Evolutionary conservation across 1,140 invertebrate genomes (phyloP), one percentile per base, ranked within the genome.

Genomic region (Calycopis cecrops): DNA sequence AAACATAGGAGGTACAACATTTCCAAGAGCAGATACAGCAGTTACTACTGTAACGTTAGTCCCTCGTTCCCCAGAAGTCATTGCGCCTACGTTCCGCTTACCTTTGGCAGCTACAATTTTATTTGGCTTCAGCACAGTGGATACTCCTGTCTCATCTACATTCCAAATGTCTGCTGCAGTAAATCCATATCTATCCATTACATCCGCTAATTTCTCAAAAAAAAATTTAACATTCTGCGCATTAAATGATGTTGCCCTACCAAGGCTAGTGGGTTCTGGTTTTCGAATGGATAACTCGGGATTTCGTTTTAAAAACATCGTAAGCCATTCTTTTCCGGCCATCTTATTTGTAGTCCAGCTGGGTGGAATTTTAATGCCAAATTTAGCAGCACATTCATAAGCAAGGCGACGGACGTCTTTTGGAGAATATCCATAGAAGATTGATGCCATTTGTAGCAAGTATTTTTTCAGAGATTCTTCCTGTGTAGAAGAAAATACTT

Each of bases 171-270:
- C 53, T 35, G 69, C 60, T 16, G 71, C 59, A 11, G 62, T 59
- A 61, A 59, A 67, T 11, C 49, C 42, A 51, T 71, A 9, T 7
- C n/a, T n/a, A n/a, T n/a, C n/a, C n/a, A n/a, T n/a, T n/a, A n/a
- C 66, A 34, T 9, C 63, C 62, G 57, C 3, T n/a, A 85, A 52
- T 63, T 85, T 87, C n/a, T 70, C 58, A 48, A 62, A 69, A 18
- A 72, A 75, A 44, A 28, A 28, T 48, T 68, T 47, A 11, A 86
- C 81, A 54, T 88, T 89, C 4, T 17, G 68, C 63, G 62, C 71
- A 67, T 90, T 90, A 60, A 89, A 89, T 48, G 77, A 83, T 10
- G 84, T 87, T 9, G 83, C 80, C 62, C 87, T 72, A 14, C 80
- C 67, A n/a, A 88, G 59, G 51, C 86, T 87, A 8, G 86, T 87